A percentile compares a stretch with the other conserved stretches of the same genome.
Conservation (phyloP, 2,888 invertebrate genomes). For the Harpagoxenus sublaevis region DNA sequence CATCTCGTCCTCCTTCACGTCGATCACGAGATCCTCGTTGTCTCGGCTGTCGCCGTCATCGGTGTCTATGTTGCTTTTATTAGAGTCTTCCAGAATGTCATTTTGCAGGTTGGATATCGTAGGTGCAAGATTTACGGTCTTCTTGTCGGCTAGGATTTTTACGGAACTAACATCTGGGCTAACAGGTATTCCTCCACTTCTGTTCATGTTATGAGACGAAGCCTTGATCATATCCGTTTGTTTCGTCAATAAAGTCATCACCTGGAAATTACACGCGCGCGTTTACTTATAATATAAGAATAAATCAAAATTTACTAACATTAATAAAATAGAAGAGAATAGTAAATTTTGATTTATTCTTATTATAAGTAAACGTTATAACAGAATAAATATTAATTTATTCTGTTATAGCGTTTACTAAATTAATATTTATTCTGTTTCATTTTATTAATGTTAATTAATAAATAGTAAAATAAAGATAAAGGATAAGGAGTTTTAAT, state of each 20-base stretch:
- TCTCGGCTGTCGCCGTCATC: slow-evolving; percentile 74
- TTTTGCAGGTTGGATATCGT: slow-evolving; percentile 59
- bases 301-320: not conserved
- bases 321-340: not conserved
- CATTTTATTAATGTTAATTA: not conserved
- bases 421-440: not conserved
- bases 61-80: slow-evolving; percentile 44
- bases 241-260: slow-evolving; percentile 75
- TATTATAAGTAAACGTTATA: too few relatives aligned
- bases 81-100: slow-evolving; percentile 34
- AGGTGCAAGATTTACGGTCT: slow-evolving; percentile 60
- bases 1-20: slow-evolving; percentile 76
- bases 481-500: slow-evolving; percentile 58
- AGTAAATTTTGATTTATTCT: too few relatives aligned
- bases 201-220: not conserved
- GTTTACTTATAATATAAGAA: not conserved
- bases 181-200: not conserved
- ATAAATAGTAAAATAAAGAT: not conserved
- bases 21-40: slow-evolving; percentile 74
- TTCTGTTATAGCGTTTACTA: too few relatives aligned
- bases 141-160: not conserved
- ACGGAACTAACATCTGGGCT: not conserved
- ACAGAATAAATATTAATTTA: too few relatives aligned
- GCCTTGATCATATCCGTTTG: slow-evolving; percentile 79
- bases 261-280: slow-evolving; percentile 65